These are phyloP conservation scores for Oscheius sp. DNA, from an alignment of 2,888 invertebrate genomes.

Conservation along the genomic window DNA sequence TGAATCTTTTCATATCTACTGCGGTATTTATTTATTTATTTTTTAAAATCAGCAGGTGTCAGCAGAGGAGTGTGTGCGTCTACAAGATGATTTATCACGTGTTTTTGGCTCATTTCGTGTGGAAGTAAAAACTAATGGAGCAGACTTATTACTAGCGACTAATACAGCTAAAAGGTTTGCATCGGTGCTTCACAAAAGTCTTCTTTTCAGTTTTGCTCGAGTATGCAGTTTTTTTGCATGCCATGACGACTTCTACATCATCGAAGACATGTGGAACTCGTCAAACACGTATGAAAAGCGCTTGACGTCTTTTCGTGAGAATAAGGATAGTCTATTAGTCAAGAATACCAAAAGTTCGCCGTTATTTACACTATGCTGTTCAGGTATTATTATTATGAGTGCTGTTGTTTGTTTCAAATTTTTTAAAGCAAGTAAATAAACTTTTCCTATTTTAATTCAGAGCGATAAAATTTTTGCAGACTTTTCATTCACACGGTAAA, in stretches of 20 bases:
- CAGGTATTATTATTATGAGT: background rate
- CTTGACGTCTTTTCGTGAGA: conserved; percentile 3
- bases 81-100: conserved; percentile 36
- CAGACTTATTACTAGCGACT: conserved; percentile 31
- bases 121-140: conserved; percentile 32
- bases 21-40: background rate
- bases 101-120: conserved; percentile 41
- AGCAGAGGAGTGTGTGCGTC: conserved; percentile 20
- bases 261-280: background rate
- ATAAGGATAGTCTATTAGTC: background rate
- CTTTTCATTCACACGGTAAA: too few relatives aligned
- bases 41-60: conserved; percentile 31
- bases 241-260: conserved; percentile 26
- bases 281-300: conserved; percentile 14
- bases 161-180: conserved; percentile 42
- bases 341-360: background rate
- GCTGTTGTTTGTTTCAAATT: background rate
- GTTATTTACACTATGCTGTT: background rate
- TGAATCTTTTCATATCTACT: too few relatives aligned
- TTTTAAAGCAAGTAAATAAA: background rate
- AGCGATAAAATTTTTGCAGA: too few relatives aligned
- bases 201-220: conserved; percentile 30
- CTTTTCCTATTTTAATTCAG: background rate
- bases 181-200: background rate
- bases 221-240: conserved; percentile 20